Conservation (phyloP, 2,797 vertebrate genomes). For the Cirrhinus mrigala region DNA sequence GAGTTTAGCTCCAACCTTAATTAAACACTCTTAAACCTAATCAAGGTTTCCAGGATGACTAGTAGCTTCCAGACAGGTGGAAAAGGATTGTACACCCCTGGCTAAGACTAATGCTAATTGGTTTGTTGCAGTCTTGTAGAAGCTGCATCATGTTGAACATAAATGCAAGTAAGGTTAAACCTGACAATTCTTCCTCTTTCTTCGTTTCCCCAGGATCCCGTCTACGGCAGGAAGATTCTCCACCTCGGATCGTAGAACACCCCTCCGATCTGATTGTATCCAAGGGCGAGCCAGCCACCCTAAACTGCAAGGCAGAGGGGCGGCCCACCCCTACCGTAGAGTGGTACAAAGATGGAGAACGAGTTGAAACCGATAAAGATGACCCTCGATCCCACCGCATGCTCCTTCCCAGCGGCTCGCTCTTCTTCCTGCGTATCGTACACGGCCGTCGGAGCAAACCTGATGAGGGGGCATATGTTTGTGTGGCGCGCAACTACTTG, state of each 20-base stretch:
- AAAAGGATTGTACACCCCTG: neutral
- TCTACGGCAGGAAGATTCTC: constrained; percentile 96
- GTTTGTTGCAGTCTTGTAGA: neutral
- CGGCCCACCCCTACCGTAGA: constrained; percentile 94
- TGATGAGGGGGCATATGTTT: constrained; percentile 96
- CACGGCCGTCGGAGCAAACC: constrained; percentile 97
- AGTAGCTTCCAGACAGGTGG: neutral
- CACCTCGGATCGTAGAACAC: constrained; percentile 96
- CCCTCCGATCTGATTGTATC: constrained; percentile 99
- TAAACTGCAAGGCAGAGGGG: constrained; percentile 98
- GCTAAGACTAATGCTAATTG: neutral
- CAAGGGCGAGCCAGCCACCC: constrained; percentile 96
- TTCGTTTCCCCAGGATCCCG: constrained; percentile 86
- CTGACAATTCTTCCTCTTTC: constrained; percentile 20
- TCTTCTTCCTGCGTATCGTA: constrained; percentile 97
- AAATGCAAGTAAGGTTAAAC: neutral
- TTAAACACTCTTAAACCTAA: neutral
- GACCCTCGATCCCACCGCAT: constrained; percentile 96
- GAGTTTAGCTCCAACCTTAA: neutral
- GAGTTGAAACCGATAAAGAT: constrained; percentile 97
- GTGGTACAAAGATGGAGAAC: constrained; percentile 98
- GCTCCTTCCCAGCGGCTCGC: constrained; percentile 95
- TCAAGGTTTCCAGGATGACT: neutral
- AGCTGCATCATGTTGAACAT: neutral
- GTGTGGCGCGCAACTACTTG: constrained; percentile 97